Evolutionary conservation across 2,797 vertebrate genomes (phyloP), one percentile per base, ranked within the genome.

Genomic region (Ataeniobius toweri): DNA sequence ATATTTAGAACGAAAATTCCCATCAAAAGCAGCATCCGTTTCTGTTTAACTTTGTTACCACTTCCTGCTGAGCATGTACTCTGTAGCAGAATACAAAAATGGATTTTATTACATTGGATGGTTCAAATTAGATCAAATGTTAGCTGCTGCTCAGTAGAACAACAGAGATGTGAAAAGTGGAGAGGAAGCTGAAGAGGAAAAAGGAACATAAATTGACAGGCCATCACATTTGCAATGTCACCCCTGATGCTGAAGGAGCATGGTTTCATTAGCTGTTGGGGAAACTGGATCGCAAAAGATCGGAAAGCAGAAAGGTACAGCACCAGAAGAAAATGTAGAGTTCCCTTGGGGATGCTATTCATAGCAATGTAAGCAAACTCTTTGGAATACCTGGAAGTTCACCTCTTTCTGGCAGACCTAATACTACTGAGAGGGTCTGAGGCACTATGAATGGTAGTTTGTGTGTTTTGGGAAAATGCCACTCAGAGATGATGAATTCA

Each of bases 361-460:
- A 90, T 91, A 91, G 89, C 75, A 72, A 75, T 73, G 84, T 87
- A 93, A 94, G 94, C 91, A 94, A 93, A 93, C 84, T 90, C 81
- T 91, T 92, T 89, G 90, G 79, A 91, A 93, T 84, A 92, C 73
- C 74, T 92, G 92, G 88, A 94, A 89, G 88, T 92, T 76, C 82
- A 91, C 55, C 56, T 85, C 83, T 14, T 76, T 75, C 76, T 78
- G 81, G 81, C 83, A 90, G 82, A 82, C 82, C 77, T 74, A 77
- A 80, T 89, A 67, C 84, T 71, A 69, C 84, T 78, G 39, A 51
- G 63, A 87, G 44, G 59, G 22, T 76, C 55, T 58, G 50, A 89
- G 71, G 46, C 63, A 77, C 36, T 74, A 28, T 78, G 55, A 82
- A 75, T 82, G 79, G 75, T 28, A 78, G 26, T 79, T 72, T 81